Evolutionary conservation across 2,888 invertebrate genomes (phyloP).

Genomic region (Diaphora mendica): DNA sequence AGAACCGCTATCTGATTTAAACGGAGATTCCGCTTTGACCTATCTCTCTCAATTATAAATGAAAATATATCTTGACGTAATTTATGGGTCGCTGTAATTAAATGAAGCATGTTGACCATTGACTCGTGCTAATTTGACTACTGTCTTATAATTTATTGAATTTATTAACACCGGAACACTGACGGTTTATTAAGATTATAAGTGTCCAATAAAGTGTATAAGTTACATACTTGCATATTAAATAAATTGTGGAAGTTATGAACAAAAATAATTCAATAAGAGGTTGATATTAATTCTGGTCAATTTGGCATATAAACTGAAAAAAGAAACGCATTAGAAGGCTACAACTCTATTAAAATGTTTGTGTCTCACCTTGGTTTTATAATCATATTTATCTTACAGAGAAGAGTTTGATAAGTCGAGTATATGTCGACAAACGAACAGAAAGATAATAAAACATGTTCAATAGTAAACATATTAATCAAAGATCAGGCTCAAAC

Average conservation of each 20-base stretch:
- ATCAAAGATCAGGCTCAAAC: neutral
- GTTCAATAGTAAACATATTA: neutral
- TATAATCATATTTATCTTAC: neutral
- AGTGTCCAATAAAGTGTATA: neutral
- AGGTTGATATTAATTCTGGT: neutral
- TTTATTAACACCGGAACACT: neutral
- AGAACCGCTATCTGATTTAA: neutral
- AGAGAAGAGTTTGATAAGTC: neutral
- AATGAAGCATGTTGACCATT: slow-evolving; percentile 24
- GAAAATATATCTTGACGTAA: slow-evolving; percentile 4
- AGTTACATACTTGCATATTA: neutral
- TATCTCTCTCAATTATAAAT: neutral
- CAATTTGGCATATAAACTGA: neutral
- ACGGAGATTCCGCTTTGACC: neutral
- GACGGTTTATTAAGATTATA: neutral
- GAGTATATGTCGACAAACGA: neutral
- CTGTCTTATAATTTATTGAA: slow-evolving; percentile 9
- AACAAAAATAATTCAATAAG: too few species aligned
- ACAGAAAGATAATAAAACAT: neutral
- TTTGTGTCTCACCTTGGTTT: neutral
- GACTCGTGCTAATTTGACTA: slow-evolving; percentile 22
- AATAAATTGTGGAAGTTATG: too few species aligned
- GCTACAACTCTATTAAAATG: neutral
- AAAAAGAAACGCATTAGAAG: neutral
- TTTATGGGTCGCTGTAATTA: slow-evolving; percentile 15